Conservation (phyloP, 1,140 invertebrate species). For the Atta texana region DNA sequence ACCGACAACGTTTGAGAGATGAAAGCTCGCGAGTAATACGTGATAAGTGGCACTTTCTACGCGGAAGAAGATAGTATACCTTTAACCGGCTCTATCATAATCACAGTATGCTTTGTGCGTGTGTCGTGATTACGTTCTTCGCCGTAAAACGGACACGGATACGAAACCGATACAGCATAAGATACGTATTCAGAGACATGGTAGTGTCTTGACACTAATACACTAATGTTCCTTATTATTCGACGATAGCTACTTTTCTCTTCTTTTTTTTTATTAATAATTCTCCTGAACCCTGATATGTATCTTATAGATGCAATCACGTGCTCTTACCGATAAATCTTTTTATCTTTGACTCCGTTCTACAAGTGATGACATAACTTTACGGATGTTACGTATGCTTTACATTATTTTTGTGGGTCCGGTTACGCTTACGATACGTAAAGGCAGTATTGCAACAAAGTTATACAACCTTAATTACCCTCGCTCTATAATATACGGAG, state of each 20-base stretch:
- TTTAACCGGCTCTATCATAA: conserved; percentile 37
- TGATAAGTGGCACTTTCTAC: conserved; percentile 78
- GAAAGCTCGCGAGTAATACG: conserved; percentile 41
- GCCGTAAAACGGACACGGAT: neutral
- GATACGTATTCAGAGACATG: neutral
- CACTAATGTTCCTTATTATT: neutral
- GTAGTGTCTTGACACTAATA: neutral
- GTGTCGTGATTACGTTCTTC: conserved; percentile 39
- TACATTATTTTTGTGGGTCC: neutral
- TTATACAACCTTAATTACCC: conserved; percentile 34
- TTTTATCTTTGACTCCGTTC: neutral
- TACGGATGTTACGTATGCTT: conserved; percentile 7
- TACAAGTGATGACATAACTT: neutral
- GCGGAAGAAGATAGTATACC: conserved; percentile 73
- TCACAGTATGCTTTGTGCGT: conserved; percentile 6
- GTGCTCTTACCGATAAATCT: neutral
- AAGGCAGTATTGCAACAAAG: neutral
- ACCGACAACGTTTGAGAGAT: conserved; percentile 26
- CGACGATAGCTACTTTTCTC: neutral
- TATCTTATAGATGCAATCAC: neutral
- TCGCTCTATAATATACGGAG: neutral
- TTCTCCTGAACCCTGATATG: neutral
- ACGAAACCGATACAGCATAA: neutral
- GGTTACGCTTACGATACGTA: neutral
- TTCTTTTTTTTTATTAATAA: neutral